These are phyloP conservation scores for Leptocoma aspasia DNA, from an alignment of 2,113 vertebrate species.

Conservation along the genomic window DNA sequence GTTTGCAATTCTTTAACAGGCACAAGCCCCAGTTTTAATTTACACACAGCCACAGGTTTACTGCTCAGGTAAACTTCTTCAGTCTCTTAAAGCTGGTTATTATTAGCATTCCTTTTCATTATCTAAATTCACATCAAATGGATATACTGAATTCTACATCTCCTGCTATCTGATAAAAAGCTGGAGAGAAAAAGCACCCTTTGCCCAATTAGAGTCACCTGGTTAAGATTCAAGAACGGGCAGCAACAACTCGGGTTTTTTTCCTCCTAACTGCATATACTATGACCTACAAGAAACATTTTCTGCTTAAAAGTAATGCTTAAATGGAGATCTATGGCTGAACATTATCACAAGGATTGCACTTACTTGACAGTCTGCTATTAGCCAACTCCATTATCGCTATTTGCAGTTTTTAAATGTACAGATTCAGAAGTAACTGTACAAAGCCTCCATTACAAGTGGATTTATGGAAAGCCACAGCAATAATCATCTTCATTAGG, in stretches of 20 bases:
- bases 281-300: conserved; percentile 53
- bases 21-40: background rate
- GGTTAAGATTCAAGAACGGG: background rate
- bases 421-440: conserved; percentile 62
- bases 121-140: conserved; percentile 24
- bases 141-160: background rate
- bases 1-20: background rate
- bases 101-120: background rate
- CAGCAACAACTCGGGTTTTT: background rate
- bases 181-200: background rate
- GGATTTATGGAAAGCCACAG: conserved; percentile 69
- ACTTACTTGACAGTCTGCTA: conserved; percentile 63
- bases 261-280: background rate
- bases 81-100: background rate
- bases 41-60: background rate
- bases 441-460: conserved; percentile 66
- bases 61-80: background rate
- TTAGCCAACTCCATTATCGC: conserved; percentile 65
- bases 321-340: conserved; percentile 60
- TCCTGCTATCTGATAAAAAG: background rate
- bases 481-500: conserved; percentile 67
- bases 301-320: conserved; percentile 59
- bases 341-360: conserved; percentile 51
- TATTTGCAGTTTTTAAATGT: conserved; percentile 68
- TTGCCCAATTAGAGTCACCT: background rate